Conservation (phyloP, 2,888 invertebrate genomes). For the Tetrapedia diversipes region DNA sequence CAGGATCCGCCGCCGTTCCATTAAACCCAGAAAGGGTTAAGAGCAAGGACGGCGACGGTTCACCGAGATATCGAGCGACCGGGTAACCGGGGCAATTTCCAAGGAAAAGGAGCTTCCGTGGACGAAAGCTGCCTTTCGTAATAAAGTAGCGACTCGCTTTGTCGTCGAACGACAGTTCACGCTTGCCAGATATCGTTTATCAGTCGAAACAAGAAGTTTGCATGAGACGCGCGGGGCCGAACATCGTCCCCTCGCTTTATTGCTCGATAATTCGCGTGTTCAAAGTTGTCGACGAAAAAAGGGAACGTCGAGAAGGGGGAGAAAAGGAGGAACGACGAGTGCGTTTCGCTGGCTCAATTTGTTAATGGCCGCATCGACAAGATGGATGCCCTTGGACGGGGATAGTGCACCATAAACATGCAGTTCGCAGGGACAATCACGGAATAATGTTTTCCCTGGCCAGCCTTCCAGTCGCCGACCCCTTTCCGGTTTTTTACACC, state of each 20-base stretch:
- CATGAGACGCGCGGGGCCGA: no score
- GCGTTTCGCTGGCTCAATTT: constrained; percentile 38
- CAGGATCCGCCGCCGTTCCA: no score
- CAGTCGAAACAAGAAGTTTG: constrained; percentile 24
- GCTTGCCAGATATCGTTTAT: constrained; percentile 13
- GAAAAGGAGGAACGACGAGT: neutral
- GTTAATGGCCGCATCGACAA: constrained; percentile 33
- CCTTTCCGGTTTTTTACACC: neutral
- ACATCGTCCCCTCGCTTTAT: no score
- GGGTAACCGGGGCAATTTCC: neutral
- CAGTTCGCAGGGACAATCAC: constrained; percentile 30
- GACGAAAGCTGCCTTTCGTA: neutral
- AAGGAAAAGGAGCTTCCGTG: neutral
- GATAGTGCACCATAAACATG: constrained; percentile 48
- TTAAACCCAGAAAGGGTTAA: no score
- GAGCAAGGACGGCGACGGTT: neutral
- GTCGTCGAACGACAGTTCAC: neutral
- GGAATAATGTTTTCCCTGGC: constrained; percentile 31
- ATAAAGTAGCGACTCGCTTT: neutral
- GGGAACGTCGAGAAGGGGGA: no score
- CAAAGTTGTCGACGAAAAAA: no score
- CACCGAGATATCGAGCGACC: neutral
- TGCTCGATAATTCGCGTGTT: constrained; percentile 50
- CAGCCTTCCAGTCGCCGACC: constrained; percentile 37
- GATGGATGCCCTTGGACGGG: constrained; percentile 10